phyloP scores from a whole-genome alignment of 2,888 invertebrate genomes.

The Melanchra persicariae region DNA sequence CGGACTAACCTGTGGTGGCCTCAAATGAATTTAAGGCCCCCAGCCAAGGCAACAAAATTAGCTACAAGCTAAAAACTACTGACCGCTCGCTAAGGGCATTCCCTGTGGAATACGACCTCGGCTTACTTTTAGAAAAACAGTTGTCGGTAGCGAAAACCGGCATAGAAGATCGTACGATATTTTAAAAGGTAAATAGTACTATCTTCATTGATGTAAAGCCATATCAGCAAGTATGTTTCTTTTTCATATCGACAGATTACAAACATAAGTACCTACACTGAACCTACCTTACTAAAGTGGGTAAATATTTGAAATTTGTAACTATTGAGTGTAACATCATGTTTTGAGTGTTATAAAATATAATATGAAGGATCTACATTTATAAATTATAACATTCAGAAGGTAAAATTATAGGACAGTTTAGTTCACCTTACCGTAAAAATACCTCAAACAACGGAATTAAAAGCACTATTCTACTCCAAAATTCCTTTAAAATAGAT shows the following conservation, averaged over 20 bases:
- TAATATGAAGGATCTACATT: too few relatives aligned
- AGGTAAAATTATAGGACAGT: background rate
- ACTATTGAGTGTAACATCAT: background rate
- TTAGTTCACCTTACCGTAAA: background rate
- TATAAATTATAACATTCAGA: background rate
- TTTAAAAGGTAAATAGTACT: slow-evolving; percentile 31
- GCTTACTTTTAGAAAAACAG: background rate
- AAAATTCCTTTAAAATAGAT: background rate
- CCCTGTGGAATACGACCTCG: too few relatives aligned
- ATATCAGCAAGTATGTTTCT: slow-evolving; percentile 6
- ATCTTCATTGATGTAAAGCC: slow-evolving; percentile 32
- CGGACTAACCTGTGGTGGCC: too few relatives aligned
- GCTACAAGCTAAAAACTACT: too few relatives aligned
- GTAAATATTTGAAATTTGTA: slow-evolving; percentile 6
- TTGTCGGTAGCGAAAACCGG: background rate
- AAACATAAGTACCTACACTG: background rate
- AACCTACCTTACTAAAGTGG: slow-evolving; percentile 5
- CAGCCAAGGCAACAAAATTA: too few relatives aligned
- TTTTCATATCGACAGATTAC: slow-evolving; percentile 21
- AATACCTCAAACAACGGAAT: background rate
- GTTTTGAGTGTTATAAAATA: slow-evolving; percentile 1
- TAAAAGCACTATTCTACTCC: background rate
- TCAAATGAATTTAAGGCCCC: too few relatives aligned
- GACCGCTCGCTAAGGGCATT: too few relatives aligned
- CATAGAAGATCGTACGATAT: background rate